A percentile compares a stretch with the other conserved stretches of the same genome.
These are phyloP conservation scores for Anguilla pacifica DNA, from an alignment of 2,797 vertebrate species.

Conservation along the genomic window DNA sequence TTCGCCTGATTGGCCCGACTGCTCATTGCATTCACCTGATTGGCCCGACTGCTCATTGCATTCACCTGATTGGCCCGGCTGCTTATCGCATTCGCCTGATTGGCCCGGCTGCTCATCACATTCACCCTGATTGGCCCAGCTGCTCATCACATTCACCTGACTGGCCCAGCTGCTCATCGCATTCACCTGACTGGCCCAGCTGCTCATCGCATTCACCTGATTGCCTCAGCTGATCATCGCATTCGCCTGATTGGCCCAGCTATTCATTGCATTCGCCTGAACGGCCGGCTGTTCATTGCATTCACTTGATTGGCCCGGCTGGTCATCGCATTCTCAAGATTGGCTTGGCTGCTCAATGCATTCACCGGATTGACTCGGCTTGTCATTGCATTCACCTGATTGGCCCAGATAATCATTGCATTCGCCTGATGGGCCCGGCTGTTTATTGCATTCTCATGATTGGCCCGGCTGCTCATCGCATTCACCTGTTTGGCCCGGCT, in stretches of 20 bases:
- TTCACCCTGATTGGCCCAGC: background rate
- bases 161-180: background rate
- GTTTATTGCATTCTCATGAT: no score
- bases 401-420: no score
- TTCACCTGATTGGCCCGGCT: background rate
- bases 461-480: no score
- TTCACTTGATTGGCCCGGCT: no score
- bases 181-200: background rate
- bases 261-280: no score
- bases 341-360: no score
- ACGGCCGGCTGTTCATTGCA: no score
- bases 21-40: background rate
- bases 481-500: no score
- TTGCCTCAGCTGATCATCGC: background rate
- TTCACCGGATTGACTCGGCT: no score
- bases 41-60: background rate
- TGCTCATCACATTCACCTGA: background rate
- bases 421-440: no score
- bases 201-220: background rate
- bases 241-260: background rate
- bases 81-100: background rate
- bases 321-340: background rate
- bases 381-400: no score
- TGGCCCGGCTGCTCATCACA: background rate
- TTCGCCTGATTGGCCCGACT: background rate